Conservation (phyloP, 2,797 vertebrate species). For the Onychomys arenicola region DNA sequence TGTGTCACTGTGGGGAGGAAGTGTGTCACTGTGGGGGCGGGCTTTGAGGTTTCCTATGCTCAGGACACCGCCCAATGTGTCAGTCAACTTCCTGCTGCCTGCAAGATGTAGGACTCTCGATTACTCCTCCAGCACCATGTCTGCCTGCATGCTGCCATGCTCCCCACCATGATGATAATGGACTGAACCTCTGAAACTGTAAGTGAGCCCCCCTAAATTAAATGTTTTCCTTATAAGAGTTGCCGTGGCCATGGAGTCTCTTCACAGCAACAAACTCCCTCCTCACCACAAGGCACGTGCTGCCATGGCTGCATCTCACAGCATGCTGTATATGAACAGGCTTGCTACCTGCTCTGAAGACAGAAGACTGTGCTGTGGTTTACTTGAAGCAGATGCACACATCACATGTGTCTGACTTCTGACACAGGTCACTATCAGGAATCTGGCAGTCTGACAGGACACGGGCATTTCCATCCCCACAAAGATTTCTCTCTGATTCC, state of each 20-base stretch:
- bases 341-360: background rate
- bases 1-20: background rate
- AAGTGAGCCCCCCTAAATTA: background rate
- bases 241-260: background rate
- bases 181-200: background rate
- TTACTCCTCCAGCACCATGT: background rate
- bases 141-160: background rate
- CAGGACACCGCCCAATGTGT: background rate
- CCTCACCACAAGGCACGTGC: background rate
- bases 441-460: background rate
- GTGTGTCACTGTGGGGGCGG: background rate
- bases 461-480: background rate
- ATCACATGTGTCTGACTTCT: background rate
- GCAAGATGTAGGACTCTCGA: background rate
- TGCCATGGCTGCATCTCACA: background rate
- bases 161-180: background rate
- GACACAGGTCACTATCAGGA: background rate
- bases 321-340: background rate
- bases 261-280: background rate
- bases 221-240: background rate
- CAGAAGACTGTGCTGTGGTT: background rate
- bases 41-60: background rate
- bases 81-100: background rate
- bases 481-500: background rate
- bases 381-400: background rate